Conservation (phyloP, 2,797 vertebrate species). For the Leuciscus waleckii region DNA sequence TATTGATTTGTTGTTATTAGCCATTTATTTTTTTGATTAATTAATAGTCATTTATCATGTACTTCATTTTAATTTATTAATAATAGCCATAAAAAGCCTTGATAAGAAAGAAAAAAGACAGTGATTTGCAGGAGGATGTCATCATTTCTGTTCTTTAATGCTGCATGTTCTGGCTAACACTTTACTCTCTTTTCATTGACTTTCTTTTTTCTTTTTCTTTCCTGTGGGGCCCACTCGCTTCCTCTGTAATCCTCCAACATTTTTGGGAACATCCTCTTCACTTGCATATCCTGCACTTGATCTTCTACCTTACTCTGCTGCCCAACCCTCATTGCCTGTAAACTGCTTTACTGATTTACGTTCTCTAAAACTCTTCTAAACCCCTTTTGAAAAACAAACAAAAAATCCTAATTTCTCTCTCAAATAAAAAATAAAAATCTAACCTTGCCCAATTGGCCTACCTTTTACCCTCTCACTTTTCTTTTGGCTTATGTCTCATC, state of each 20-base stretch:
- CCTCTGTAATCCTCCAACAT: constrained; percentile 29
- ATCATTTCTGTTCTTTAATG: constrained; percentile 18
- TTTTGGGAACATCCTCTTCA: constrained; percentile 29
- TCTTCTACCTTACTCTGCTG: constrained; percentile 10
- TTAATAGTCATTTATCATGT: too few relatives aligned
- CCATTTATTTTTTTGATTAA: not conserved
- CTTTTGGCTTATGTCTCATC: not conserved
- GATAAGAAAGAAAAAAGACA: not conserved
- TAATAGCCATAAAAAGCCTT: not conserved
- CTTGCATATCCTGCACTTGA: constrained; percentile 47
- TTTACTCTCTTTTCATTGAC: constrained; percentile 43
- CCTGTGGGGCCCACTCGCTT: constrained; percentile 47
- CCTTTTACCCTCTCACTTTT: not conserved
- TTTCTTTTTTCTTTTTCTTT: constrained; percentile 52
- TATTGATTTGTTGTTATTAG: not conserved
- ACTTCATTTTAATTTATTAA: not conserved
- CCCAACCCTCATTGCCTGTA: not conserved
- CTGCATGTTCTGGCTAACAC: constrained; percentile 41
- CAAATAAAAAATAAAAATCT: not conserved
- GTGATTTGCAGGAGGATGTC: not conserved
- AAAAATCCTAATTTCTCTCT: not conserved
- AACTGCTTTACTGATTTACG: constrained; percentile 10
- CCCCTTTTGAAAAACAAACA: not conserved
- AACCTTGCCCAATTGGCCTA: not conserved
- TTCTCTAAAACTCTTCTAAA: not conserved